A percentile compares a stretch with the other conserved stretches of the same genome.
Evolutionary conservation across 2,888 invertebrate species (phyloP).

Genomic region (Parascotia fuliginaria): DNA sequence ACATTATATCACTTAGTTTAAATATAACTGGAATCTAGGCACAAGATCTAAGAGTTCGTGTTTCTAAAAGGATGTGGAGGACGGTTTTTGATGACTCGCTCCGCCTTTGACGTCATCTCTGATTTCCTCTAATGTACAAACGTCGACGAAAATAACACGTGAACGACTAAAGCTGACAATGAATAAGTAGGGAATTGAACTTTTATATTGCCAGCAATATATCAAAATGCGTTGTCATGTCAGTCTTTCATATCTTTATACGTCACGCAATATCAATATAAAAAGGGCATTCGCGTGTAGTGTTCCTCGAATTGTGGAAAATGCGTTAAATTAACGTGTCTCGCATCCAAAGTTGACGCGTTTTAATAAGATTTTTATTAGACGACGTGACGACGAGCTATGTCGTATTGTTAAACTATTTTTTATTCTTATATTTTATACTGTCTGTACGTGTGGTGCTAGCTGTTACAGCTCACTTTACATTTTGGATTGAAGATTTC

Average conservation of each 20-base stretch:
- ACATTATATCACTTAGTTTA: slow-evolving; percentile 16
- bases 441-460: too few relatives aligned
- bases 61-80: slow-evolving; percentile 6
- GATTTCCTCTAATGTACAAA: slow-evolving; percentile 18
- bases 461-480: too few relatives aligned
- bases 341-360: slow-evolving; percentile 8
- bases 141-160: slow-evolving; percentile 11
- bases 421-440: slow-evolving; percentile 8
- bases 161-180: not conserved
- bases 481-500: too few relatives aligned
- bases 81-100: slow-evolving; percentile 4
- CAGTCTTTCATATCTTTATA: slow-evolving; percentile 18
- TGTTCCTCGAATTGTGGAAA: slow-evolving; percentile 8
- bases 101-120: slow-evolving; percentile 12
- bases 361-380: slow-evolving; percentile 15
- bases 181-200: slow-evolving; percentile 20
- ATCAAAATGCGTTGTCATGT: slow-evolving; percentile 24
- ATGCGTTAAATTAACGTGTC: slow-evolving; percentile 10
- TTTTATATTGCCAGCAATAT: slow-evolving; percentile 29
- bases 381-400: not conserved
- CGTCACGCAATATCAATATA: slow-evolving; percentile 52
- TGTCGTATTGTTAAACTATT: slow-evolving; percentile 9
- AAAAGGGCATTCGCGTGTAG: slow-evolving; percentile 27
- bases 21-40: slow-evolving; percentile 11
- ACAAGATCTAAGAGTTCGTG: not conserved